Percentiles rank a stretch among this genome's conserved stretches.
phyloP scores from a whole-genome alignment of 1,140 invertebrate species.

The Sitodiplosis mosellana region DNA sequence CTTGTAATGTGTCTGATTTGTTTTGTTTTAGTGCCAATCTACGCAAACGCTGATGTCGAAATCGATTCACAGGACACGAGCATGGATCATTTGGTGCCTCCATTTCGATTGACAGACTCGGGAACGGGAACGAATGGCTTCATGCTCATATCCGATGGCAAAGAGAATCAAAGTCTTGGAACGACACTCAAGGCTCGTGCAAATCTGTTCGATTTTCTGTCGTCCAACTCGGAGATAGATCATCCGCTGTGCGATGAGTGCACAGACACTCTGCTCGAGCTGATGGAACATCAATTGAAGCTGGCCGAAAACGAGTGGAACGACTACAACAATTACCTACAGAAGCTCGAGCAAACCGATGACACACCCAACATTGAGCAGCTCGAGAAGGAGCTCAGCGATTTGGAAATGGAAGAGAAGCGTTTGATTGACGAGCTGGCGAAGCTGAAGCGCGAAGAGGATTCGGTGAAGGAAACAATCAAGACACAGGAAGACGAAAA shows the following conservation, averaged over 20 bases:
- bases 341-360: constrained; percentile 37
- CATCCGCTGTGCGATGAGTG: constrained; percentile 97
- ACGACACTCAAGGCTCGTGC: constrained; percentile 53
- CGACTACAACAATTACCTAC: constrained; percentile 70
- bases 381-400: constrained; percentile 62
- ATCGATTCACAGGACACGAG: constrained; percentile 42
- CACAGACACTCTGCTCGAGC: constrained; percentile 74
- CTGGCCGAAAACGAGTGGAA: constrained; percentile 76
- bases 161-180: constrained; percentile 52
- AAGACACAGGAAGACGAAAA: constrained; percentile 54
- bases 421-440: constrained; percentile 54
- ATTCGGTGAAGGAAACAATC: constrained; percentile 54
- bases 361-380: constrained; percentile 49
- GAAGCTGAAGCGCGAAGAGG: constrained; percentile 59
- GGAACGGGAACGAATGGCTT: constrained; percentile 71
- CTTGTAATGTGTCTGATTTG: not conserved
- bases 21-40: constrained; percentile 44
- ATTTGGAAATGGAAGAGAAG: constrained; percentile 62
- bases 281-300: constrained; percentile 78
- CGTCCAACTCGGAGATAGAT: constrained; percentile 83
- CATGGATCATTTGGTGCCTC: constrained; percentile 62
- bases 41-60: constrained; percentile 42
- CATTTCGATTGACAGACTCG: constrained; percentile 45
- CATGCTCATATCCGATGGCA: constrained; percentile 52
- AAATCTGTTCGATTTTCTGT: constrained; percentile 78